Conservation (phyloP, 2,113 vertebrate species). For the Charadrius vociferus region DNA sequence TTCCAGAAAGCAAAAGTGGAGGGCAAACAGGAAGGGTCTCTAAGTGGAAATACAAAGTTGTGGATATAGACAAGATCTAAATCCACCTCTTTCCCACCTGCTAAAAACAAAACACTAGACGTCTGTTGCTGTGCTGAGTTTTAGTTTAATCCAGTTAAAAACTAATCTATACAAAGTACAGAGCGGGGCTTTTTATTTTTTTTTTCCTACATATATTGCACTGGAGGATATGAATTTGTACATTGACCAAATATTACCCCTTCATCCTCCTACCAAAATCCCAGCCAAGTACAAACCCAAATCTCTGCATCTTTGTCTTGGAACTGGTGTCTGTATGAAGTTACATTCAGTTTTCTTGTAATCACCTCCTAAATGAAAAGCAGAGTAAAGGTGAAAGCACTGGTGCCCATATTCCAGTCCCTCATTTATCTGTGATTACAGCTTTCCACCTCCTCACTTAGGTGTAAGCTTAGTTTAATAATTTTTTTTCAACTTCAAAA, state of each 20-base stretch:
- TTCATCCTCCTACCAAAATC: not conserved
- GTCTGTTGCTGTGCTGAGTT: conserved; percentile 6
- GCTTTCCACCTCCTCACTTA: not conserved
- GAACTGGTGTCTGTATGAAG: not conserved
- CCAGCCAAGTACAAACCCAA: conserved; percentile 14
- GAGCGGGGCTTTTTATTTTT: not conserved
- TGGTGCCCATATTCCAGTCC: not conserved
- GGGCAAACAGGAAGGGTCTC: not conserved
- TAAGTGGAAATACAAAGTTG: not conserved
- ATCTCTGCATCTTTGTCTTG: conserved; percentile 17
- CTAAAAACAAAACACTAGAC: conserved; percentile 10
- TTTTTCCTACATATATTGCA: conserved; percentile 44
- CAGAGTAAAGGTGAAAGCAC: not conserved
- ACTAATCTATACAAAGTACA: conserved; percentile 60
- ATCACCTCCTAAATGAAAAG: conserved; percentile 13
- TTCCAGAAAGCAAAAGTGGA: not conserved
- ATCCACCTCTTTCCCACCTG: not conserved
- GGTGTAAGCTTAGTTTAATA: not conserved
- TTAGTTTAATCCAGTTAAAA: conserved; percentile 73
- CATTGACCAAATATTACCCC: not conserved
- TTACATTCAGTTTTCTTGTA: not conserved
- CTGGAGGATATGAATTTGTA: conserved; percentile 48
- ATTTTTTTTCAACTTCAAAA: not conserved
- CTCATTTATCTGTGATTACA: not conserved
- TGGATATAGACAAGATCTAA: not conserved